Evolutionary conservation across 2,888 invertebrate genomes (phyloP), one percentile per base, ranked within the genome.

Genomic region (Drosophila suboccidentalis): DNA sequence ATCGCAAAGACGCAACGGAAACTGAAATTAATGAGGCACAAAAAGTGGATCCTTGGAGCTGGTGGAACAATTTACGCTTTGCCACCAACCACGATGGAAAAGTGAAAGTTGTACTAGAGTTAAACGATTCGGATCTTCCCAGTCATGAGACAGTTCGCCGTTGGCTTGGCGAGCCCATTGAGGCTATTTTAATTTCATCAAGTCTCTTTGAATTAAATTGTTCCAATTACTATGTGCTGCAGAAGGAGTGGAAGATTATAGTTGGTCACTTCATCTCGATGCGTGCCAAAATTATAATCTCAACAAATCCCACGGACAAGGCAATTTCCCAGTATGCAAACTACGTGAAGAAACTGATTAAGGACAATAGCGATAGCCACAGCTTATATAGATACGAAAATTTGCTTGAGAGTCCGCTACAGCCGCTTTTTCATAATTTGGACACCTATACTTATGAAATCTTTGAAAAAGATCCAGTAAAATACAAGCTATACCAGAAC

Each of bases 381-480:
- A 34, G 9, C 3, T 50, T 91, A 4, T 87, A 90, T 6, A 97
- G 98, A 1, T 99, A 97, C 93, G 98, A 98, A 93, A 98, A 99
- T 92, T 96, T 96, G 85, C 94, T 99, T 6, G 98, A 99, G 93
- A 96, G 95, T 84, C 97, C 98, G 3, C 93, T 98, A 54, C 98
- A 99, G 93, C 99, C 99, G 0, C 93, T 99, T 5, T 96, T 97
- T 91, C 98, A 99, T 91, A 98, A 99, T 93, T 94, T 99, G 67
- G 98, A 99, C 92, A 97, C 97, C 11, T 96, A 97, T 87, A 98
- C 99, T 1, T 99, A 99, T 92, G 98, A 99, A 94, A 96, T 98
- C 22, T 99, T 99, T 93, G 99, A 99, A 93, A 97, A 97, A 91
- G 99, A 99, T 94, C 98, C 98, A 11, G 94, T 98, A 3, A 99